Percentiles rank a stretch among this genome's conserved stretches.
These are phyloP conservation scores for Microtus montanus DNA, from an alignment of 2,113 vertebrate genomes.

Conservation along the genomic window DNA sequence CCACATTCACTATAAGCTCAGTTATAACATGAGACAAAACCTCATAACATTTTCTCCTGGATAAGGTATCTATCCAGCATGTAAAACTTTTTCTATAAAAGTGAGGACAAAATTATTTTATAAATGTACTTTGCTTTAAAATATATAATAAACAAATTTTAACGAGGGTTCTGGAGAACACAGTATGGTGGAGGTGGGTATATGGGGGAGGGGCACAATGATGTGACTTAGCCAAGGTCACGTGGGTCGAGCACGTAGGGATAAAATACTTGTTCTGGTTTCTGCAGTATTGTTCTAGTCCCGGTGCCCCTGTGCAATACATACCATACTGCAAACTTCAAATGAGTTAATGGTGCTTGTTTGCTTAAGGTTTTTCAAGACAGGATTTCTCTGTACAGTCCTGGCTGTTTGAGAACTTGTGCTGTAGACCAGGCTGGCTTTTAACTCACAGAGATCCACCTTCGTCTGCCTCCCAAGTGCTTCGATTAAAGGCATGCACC, in stretches of 20 bases:
- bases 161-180: neutral
- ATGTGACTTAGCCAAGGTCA: neutral
- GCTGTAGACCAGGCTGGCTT: neutral
- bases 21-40: neutral
- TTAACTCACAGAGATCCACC: neutral
- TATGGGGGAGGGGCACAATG: neutral
- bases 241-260: accelerated
- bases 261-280: neutral
- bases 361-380: neutral
- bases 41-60: constrained; percentile 5
- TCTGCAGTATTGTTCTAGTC: neutral
- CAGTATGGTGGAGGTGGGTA: neutral
- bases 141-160: neutral
- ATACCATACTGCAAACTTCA: neutral
- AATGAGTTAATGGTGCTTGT: neutral
- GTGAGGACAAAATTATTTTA: constrained; percentile 11
- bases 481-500: neutral
- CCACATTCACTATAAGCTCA: neutral
- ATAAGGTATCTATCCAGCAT: neutral
- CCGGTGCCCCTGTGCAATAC: accelerated
- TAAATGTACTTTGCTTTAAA: neutral
- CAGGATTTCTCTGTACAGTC: neutral
- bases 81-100: neutral
- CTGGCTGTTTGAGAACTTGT: neutral
- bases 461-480: neutral